Conservation (phyloP, 1,140 invertebrate genomes). For the Lasioglossum albipes region DNA sequence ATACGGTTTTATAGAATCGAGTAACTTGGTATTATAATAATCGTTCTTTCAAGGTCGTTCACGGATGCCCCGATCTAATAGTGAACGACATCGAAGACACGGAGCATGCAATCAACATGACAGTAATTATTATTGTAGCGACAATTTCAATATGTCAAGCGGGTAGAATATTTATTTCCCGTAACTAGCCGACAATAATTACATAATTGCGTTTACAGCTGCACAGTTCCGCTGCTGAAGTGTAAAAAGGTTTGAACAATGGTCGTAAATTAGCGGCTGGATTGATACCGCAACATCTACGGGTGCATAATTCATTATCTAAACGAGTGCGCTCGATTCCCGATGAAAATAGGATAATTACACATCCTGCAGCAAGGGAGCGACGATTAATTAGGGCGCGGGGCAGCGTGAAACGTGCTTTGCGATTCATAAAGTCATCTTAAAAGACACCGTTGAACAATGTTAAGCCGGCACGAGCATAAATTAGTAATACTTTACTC, state of each 20-base stretch:
- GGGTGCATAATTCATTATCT: constrained; percentile 12
- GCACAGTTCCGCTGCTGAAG: background rate
- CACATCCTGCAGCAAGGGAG: background rate
- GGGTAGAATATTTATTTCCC: background rate
- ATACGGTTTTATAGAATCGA: too few relatives aligned
- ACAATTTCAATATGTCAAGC: background rate
- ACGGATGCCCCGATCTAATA: background rate
- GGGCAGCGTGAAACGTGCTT: background rate
- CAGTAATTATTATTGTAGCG: background rate
- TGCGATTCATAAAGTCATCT: constrained; percentile 22
- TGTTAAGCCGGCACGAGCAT: constrained; percentile 6
- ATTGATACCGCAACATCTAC: constrained; percentile 20
- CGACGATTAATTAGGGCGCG: constrained; percentile 12
- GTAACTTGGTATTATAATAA: background rate
- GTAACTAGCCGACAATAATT: background rate
- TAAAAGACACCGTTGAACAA: constrained; percentile 19
- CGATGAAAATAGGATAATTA: constrained; percentile 41
- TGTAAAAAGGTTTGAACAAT: background rate
- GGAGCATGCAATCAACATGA: background rate
- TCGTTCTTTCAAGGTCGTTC: background rate
- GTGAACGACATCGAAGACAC: background rate
- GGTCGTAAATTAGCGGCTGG: constrained; percentile 13
- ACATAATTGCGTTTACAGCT: too few relatives aligned
- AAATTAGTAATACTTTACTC: constrained; percentile 19
- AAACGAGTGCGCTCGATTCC: constrained; percentile 11